Evolutionary conservation across 92 coral and sea anemone species (phyloP), one percentile per base, ranked within the genome.

Genomic region (Pocillopora meandrina): DNA sequence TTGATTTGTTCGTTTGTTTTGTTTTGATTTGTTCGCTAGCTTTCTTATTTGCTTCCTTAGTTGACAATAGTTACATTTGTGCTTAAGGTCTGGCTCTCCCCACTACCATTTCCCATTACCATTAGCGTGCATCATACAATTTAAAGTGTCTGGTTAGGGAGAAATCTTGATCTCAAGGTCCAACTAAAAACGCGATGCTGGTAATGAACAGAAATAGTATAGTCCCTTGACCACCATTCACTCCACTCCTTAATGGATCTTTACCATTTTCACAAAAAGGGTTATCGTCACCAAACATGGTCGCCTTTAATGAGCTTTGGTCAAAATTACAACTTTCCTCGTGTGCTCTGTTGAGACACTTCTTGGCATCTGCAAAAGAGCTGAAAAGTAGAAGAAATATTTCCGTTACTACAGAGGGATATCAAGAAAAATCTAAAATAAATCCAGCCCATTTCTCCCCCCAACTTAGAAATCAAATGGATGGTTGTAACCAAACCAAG

Each of bases 231-330:
- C 65, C 74, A 12, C 63, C 16, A 56, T 57, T 56, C 12, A 49
- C 74, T 55, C 65, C 80, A 23, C 62, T 33, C 19, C 16, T 63
- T 56, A 18, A 69, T 6, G 80, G 73, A 56, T 83, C 86, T 55
- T 74, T 83, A 13, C 86, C 86, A 52, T 35, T n/a, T 52, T 73
- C 80, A 74, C 86, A 83, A 56, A 83, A 83, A 19, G 86, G 86
- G 64, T 83, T 83, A 19, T 64, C 35, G 20, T 83, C 79, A 56
- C 23, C 80, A 62, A 73, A 83, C 86, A 62, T 73, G 78, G 64
- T 80, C 33, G 86, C 86, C 33, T 74, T 64, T 9, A 0, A n/a
- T 31, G 86, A 73, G 33, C 23, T 77, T 31, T 52, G 56, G 33
- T 74, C 47, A 31, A 83, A 83, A 3, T 1, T 56, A 56, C 86